Percentiles rank a stretch among this genome's conserved stretches.
Evolutionary conservation across 2,888 invertebrate genomes (phyloP).

Genomic region (Acleris holmiana): DNA sequence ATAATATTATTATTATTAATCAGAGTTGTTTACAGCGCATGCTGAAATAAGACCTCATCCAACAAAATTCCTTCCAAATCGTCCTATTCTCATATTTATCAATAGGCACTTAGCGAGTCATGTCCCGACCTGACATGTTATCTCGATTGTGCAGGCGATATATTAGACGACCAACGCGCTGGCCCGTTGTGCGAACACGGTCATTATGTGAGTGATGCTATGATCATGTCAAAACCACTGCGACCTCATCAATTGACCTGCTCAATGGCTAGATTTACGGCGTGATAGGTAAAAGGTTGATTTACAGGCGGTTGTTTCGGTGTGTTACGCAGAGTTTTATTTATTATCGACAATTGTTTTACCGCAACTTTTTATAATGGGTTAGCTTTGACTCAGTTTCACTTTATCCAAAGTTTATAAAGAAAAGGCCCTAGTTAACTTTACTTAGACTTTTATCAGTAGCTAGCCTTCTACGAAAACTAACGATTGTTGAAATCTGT

Average conservation of each 20-base stretch:
- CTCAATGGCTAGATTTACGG: conserved; percentile 28
- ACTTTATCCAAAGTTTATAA: too few species aligned
- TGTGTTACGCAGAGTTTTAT: neutral
- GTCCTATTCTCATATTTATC: conserved; percentile 27
- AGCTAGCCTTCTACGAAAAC: too few species aligned
- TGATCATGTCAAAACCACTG: conserved; percentile 37
- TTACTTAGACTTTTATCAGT: too few species aligned
- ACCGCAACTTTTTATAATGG: too few species aligned
- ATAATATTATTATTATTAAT: too few species aligned
- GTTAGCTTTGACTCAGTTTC: too few species aligned
- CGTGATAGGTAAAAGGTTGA: conserved; percentile 12
- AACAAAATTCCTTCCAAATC: conserved; percentile 6
- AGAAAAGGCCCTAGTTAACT: too few species aligned
- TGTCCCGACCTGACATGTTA: conserved; percentile 32
- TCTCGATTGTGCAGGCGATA: conserved; percentile 29
- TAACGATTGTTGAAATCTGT: too few species aligned
- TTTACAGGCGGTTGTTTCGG: conserved; percentile 9
- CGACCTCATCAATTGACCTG: conserved; percentile 33
- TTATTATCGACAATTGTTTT: too few species aligned
- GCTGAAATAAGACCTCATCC: neutral
- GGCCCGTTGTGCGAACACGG: conserved; percentile 30
- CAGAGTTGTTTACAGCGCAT: too few species aligned
- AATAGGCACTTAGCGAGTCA: conserved; percentile 35
- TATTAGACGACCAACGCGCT: conserved; percentile 17
- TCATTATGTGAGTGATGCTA: conserved; percentile 35